phyloP scores from a whole-genome alignment of 92 coral and sea anemone species.

The Epizoanthus stellaris region DNA sequence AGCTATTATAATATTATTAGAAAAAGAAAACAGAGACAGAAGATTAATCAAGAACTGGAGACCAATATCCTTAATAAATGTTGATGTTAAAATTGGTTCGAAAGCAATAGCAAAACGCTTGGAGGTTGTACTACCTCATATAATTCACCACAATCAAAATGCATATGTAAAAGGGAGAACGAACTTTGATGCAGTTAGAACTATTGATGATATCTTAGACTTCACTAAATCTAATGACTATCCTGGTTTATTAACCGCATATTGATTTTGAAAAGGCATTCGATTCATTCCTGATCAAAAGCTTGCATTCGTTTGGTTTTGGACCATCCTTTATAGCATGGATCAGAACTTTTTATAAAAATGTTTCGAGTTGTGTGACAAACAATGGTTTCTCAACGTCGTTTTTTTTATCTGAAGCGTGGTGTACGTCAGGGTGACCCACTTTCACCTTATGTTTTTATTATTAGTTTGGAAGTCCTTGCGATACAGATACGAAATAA shows the following conservation, averaged over 20 bases:
- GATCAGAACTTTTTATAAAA: constrained; percentile 37
- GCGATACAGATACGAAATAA: constrained; percentile 22
- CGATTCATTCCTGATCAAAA: constrained; percentile 16
- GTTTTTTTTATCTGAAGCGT: constrained; percentile 13
- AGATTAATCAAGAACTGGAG: too few relatives aligned
- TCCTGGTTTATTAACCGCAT: constrained; percentile 24
- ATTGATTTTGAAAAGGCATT: constrained; percentile 46
- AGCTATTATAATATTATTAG: not conserved
- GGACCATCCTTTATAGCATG: constrained; percentile 17
- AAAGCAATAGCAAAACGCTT: too few relatives aligned
- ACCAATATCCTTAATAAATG: too few relatives aligned
- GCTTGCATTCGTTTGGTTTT: constrained; percentile 3
- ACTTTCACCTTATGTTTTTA: constrained; percentile 32
- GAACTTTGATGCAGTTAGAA: constrained; percentile 22
- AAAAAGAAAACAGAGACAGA: not conserved
- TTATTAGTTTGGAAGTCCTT: constrained; percentile 33
- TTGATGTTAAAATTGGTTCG: too few relatives aligned
- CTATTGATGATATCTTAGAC: constrained; percentile 32
- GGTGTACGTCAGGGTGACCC: constrained; percentile 56
- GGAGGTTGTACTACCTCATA: not conserved
- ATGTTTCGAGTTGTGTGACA: constrained; percentile 19
- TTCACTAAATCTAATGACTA: constrained; percentile 22
- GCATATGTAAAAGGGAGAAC: constrained; percentile 33
- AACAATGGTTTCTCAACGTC: constrained; percentile 26
- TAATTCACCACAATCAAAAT: not conserved